These are phyloP conservation scores for Telmatherina bonti DNA, from an alignment of 2,797 vertebrate species.

Conservation along the genomic window DNA sequence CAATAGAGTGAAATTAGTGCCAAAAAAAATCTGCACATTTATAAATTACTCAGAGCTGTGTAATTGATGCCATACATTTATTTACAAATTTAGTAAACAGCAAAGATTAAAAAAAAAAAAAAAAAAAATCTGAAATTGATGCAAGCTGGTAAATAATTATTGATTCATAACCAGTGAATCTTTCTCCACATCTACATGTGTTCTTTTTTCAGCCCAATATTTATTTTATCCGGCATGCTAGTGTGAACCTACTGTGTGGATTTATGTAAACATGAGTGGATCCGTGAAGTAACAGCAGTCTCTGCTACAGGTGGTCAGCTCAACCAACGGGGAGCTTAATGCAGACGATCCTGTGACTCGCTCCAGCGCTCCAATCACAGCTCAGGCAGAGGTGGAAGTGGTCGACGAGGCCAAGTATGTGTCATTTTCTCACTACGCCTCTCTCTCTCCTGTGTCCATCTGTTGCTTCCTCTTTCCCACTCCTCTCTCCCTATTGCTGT, in stretches of 20 bases:
- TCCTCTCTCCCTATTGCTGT: slow-evolving; percentile 10
- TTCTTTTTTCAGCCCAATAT: neutral
- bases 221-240: neutral
- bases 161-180: neutral
- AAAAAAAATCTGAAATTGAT: neutral
- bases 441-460: slow-evolving; percentile 53
- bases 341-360: slow-evolving; percentile 92
- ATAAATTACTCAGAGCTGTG: neutral
- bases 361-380: slow-evolving; percentile 93
- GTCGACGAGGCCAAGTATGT: slow-evolving; percentile 99
- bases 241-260: neutral
- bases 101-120: neutral
- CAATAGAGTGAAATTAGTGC: neutral
- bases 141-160: neutral
- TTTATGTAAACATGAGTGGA: neutral
- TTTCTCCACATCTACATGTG: neutral
- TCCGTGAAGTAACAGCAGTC: slow-evolving; percentile 38
- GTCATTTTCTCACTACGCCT: slow-evolving; percentile 45
- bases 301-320: slow-evolving; percentile 93
- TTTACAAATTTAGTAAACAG: neutral
- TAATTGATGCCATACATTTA: neutral
- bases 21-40: neutral
- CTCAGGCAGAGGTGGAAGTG: slow-evolving; percentile 96
- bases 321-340: slow-evolving; percentile 98
- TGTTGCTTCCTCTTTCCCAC: slow-evolving; percentile 47